Evolutionary conservation across 2,113 vertebrate genomes (phyloP).

Genomic region (Plestiodon gilberti): DNA sequence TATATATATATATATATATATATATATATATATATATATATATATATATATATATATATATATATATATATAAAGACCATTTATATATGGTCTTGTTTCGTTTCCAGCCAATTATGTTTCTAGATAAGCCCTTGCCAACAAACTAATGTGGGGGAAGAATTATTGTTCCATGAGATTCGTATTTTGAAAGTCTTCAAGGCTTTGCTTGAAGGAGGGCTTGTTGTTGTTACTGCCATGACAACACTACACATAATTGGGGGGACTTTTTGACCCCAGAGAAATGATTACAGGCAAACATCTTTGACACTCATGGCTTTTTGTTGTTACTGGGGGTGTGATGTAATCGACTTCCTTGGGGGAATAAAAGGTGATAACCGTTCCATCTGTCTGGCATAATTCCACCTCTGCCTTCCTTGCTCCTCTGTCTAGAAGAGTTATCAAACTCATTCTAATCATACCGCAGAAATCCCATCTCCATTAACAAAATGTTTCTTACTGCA

Average conservation of each 20-base stretch:
- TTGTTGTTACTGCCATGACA: constrained; percentile 71
- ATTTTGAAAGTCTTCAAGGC: constrained; percentile 52
- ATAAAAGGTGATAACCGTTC: constrained; percentile 8
- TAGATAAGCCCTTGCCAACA: background rate
- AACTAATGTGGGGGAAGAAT: constrained; percentile 30
- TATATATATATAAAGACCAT: too few species aligned
- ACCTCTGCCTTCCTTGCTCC: background rate
- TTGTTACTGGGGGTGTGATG: constrained; percentile 12
- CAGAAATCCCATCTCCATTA: background rate
- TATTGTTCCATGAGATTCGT: constrained; percentile 10
- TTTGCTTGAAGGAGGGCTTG: constrained; percentile 39
- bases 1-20: too few species aligned
- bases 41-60: too few species aligned
- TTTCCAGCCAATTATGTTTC: constrained; percentile 26
- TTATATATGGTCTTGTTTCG: background rate
- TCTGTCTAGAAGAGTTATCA: too few species aligned
- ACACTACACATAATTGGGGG: constrained; percentile 35
- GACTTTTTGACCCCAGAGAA: constrained; percentile 45
- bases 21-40: too few species aligned
- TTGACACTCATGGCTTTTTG: constrained; percentile 4
- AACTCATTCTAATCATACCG: background rate
- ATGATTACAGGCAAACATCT: constrained; percentile 38
- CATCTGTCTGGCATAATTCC: background rate
- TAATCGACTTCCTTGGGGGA: background rate
- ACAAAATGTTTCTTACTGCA: background rate